Evolutionary conservation across 2,888 invertebrate species (phyloP).

Genomic region (Tinea semifulvella): DNA sequence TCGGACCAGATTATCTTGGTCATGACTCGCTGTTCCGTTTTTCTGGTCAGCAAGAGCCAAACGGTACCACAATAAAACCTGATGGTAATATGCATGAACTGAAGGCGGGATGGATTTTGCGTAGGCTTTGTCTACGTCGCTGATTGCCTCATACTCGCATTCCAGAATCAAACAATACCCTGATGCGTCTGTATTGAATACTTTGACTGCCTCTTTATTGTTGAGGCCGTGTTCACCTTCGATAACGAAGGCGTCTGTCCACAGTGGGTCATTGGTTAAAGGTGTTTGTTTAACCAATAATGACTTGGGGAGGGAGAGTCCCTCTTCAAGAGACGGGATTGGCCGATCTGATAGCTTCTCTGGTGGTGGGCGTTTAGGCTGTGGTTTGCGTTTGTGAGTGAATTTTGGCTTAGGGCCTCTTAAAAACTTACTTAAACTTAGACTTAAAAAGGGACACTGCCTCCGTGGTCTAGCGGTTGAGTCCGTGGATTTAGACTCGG

Average conservation of each 20-base stretch:
- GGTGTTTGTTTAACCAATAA: conserved; percentile 14
- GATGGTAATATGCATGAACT: conserved; percentile 19
- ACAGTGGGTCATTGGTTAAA: conserved; percentile 19
- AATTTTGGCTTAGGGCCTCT: no score
- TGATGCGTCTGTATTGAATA: conserved; percentile 18
- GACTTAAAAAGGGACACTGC: no score
- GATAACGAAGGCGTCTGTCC: conserved; percentile 17
- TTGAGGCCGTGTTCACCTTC: conserved; percentile 20
- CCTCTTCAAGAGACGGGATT: not conserved
- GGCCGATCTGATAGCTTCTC: not conserved
- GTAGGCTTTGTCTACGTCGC: conserved; percentile 19
- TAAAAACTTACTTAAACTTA: no score
- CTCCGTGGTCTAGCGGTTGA: no score
- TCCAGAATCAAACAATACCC: conserved; percentile 19
- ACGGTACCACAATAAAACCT: conserved; percentile 4
- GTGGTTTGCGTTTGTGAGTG: not conserved
- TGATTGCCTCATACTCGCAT: conserved; percentile 20
- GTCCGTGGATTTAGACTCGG: no score
- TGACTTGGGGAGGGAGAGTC: not conserved
- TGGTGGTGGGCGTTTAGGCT: not conserved
- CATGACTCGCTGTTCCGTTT: not conserved
- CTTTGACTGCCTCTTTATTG: conserved; percentile 14
- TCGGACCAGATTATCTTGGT: conserved; percentile 1
- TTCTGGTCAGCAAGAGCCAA: conserved; percentile 1
- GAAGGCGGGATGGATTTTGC: conserved; percentile 17